Evolutionary conservation across 1,140 invertebrate species (phyloP).

Genomic region (Drosophila ercepeae): DNA sequence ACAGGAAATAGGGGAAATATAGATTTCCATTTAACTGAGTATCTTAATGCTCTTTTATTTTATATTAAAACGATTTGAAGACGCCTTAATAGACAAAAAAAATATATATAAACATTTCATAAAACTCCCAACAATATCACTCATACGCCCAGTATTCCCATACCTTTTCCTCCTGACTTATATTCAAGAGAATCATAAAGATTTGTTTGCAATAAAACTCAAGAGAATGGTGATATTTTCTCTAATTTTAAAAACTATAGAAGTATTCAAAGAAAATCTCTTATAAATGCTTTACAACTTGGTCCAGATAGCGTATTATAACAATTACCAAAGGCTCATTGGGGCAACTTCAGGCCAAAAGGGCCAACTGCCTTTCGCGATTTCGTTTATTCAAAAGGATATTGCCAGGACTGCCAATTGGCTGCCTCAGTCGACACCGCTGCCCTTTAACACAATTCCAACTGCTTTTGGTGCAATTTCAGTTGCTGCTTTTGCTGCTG

Average conservation of each 20-base stretch:
- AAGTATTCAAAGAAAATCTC: no score
- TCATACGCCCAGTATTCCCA: neutral
- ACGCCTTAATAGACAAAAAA: no score
- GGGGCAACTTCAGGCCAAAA: constrained; percentile 34
- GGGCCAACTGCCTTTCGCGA: constrained; percentile 9
- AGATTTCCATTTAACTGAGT: neutral
- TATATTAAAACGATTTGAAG: neutral
- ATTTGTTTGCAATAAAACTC: no score
- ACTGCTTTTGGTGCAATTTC: constrained; percentile 11
- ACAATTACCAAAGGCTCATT: constrained; percentile 36
- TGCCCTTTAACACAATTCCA: constrained; percentile 29
- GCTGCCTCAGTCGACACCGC: constrained; percentile 32
- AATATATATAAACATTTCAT: no score
- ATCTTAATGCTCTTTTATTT: constrained; percentile 7
- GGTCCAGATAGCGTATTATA: constrained; percentile 15
- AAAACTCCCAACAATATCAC: no score
- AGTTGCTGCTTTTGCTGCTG: constrained; percentile 10
- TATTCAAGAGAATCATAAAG: no score
- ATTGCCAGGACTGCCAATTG: constrained; percentile 57
- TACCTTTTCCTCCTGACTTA: neutral
- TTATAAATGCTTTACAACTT: no score
- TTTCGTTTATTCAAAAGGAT: constrained; percentile 67
- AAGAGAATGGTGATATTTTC: no score
- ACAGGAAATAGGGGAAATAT: neutral
- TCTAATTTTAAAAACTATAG: no score